Base-by-base conservation (phyloP, 1,140 invertebrate genomes). In the Conus ventricosus region DNA sequence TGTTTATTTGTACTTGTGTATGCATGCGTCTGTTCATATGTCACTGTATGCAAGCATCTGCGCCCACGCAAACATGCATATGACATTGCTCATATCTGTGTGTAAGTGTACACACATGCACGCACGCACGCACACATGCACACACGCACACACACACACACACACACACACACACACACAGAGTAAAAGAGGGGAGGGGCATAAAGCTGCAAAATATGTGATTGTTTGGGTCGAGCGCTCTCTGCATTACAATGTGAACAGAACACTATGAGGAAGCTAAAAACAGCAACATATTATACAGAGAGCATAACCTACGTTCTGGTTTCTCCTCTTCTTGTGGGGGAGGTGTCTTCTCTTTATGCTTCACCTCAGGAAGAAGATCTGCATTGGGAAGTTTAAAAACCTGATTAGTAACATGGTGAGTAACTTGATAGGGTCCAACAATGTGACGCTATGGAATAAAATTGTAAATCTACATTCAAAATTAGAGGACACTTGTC, bases 251-350 rank as follows among this genome's bases (percentile, higher is more conserved):
- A 39, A 39, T 39, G 39, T 39, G 39, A 39, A 39, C 39, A 39
- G 39, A 39, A 39, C 39, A 39, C 39, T 39, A 3, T 39, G 39
- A 39, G 39, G 39, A 39, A 39, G 39, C 0, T 39, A 39, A 39
- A 39, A 39, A 39, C 39, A 39, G 39, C 39, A 39, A 39, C 39
- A 39, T 39, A 39, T 39, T 3, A 39, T 3, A 39, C 39, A 39
- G 39, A 39, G 39, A 39, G 3, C 39, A 1, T 39, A 1, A 39
- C 39, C 0, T 80, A 80, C 78, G 27, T 51, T 80, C 51, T 39
- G 78, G 78, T 80, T 80, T 80, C 78, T 80, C 78, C 78, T 80
- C 78, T 25, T 39, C 8, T 71, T 13, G 67, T 3, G 78, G 78
- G 4, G 27, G 25, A 2, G 78, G 78, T 13, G 78, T 80, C 11